Conservation (phyloP, 2,888 invertebrate genomes). For the Geophilus truncorum region DNA sequence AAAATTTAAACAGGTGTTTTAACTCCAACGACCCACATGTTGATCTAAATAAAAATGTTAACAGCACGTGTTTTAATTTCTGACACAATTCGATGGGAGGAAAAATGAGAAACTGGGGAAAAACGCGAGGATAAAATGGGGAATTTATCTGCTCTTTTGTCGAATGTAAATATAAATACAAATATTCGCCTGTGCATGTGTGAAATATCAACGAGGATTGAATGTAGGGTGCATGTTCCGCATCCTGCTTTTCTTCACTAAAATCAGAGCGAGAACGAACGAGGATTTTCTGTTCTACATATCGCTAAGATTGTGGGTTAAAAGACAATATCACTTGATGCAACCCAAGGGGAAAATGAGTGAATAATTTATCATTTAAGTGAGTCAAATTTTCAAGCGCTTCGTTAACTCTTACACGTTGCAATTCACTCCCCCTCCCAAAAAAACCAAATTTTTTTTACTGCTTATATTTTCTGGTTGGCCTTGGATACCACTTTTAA, state of each 20-base stretch:
- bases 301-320: background rate
- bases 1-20: no score
- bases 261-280: conserved; percentile 14
- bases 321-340: background rate
- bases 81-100: no score
- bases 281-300: conserved; percentile 12
- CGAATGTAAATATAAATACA: background rate
- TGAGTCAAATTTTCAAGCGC: background rate
- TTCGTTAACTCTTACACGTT: background rate
- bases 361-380: background rate
- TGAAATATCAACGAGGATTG: background rate
- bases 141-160: no score
- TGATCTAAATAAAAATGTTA: no score
- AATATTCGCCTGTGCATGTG: no score
- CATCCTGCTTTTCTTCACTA: conserved; percentile 8
- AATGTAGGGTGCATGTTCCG: background rate
- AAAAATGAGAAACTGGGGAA: no score
- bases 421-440: no score
- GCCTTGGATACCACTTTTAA: background rate
- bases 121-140: no score
- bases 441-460: background rate
- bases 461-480: background rate
- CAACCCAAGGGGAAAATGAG: background rate
- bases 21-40: no score
- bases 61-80: no score